These are phyloP conservation scores for Phylloscopus trochiloides DNA, from an alignment of 2,113 vertebrate species.

Conservation along the genomic window DNA sequence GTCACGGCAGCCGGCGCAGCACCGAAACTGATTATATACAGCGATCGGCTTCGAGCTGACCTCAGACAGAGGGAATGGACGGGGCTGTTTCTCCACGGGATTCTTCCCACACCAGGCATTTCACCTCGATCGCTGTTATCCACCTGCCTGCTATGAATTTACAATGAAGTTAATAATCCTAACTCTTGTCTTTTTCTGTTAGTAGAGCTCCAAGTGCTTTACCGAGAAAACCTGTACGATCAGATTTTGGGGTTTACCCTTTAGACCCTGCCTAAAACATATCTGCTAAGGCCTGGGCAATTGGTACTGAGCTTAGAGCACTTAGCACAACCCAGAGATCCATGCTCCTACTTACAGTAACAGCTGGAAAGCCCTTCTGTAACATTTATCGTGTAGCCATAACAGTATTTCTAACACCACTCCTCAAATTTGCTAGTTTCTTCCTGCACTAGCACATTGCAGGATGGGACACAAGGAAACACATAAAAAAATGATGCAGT, in stretches of 20 bases:
- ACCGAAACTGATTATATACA: too few species aligned
- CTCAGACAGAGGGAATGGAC: background rate
- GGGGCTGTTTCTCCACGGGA: fast-evolving
- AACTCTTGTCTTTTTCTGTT: background rate
- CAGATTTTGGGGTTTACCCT: background rate
- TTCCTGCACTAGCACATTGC: too few species aligned
- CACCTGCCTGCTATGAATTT: background rate
- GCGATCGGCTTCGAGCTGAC: background rate
- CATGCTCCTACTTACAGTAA: fast-evolving
- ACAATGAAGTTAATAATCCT: background rate
- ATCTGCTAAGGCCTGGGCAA: background rate
- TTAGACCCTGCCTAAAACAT: background rate
- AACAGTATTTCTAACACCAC: fast-evolving
- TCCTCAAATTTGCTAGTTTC: background rate
- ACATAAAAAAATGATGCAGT: too few species aligned
- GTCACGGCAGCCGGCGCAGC: background rate
- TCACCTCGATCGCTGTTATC: background rate
- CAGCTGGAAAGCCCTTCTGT: background rate
- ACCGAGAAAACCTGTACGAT: fast-evolving
- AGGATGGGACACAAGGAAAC: background rate
- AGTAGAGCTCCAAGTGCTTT: background rate
- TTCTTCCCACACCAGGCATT: background rate
- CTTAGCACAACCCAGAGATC: fast-evolving
- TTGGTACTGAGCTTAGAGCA: background rate
- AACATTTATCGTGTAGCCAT: too few species aligned